Evolutionary conservation across 2,888 invertebrate genomes (phyloP).

Genomic region (Brassicogethes aeneus): DNA sequence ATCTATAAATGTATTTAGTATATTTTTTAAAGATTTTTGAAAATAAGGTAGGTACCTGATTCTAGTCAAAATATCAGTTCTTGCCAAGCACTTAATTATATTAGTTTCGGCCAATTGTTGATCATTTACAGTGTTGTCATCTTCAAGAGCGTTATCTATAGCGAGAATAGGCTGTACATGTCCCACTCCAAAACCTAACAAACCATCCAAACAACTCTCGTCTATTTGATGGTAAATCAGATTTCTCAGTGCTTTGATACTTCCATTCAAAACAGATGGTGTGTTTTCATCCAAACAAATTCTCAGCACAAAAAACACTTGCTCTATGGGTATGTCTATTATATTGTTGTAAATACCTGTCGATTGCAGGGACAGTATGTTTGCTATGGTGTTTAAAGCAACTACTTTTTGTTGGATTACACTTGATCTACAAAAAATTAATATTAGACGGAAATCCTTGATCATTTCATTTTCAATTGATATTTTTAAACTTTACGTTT

Average conservation of each 20-base stretch:
- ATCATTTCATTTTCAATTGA: background rate
- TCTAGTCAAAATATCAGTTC: conserved; percentile 69
- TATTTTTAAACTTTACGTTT: too few relatives aligned
- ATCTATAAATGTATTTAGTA: conserved; percentile 43
- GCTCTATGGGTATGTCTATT: conserved; percentile 66
- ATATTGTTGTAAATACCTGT: conserved; percentile 70
- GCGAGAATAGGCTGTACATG: conserved; percentile 50
- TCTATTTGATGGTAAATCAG: conserved; percentile 70
- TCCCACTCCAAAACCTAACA: conserved; percentile 57
- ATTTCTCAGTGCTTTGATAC: conserved; percentile 65
- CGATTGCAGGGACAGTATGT: conserved; percentile 62
- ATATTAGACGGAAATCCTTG: background rate
- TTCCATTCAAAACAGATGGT: conserved; percentile 62
- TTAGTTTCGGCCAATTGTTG: conserved; percentile 79
- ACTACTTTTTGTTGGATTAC: conserved; percentile 77
- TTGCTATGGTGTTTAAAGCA: conserved; percentile 71
- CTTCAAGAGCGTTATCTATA: conserved; percentile 36
- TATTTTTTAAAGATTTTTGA: conserved; percentile 5
- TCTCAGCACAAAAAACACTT: conserved; percentile 70
- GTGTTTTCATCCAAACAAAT: conserved; percentile 82
- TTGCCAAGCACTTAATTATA: conserved; percentile 60
- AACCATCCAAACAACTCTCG: conserved; percentile 64
- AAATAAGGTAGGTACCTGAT: conserved; percentile 48
- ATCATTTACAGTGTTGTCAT: conserved; percentile 67
- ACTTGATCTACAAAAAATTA: conserved; percentile 47